These are phyloP conservation scores for Hemicrepidius hirtus DNA, from an alignment of 2,888 invertebrate species.

Conservation along the genomic window DNA sequence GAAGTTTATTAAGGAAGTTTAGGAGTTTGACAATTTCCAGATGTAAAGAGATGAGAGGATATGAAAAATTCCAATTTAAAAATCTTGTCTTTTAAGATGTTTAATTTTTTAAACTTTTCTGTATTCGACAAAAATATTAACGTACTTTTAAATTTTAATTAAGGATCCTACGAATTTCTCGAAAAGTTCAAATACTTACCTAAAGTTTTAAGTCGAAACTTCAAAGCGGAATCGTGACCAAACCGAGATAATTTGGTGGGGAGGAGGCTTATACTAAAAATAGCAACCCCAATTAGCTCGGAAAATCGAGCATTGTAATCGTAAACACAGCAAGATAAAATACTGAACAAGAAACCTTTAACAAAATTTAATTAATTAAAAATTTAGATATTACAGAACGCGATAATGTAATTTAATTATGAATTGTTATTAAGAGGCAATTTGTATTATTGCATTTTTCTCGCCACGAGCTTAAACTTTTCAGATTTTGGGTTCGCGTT, in stretches of 20 bases:
- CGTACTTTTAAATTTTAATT: constrained; percentile 16
- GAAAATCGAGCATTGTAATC: constrained; percentile 6
- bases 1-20: too few relatives aligned
- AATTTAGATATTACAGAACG: too few relatives aligned
- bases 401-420: too few relatives aligned
- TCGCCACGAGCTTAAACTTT: not conserved
- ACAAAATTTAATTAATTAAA: too few relatives aligned
- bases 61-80: too few relatives aligned
- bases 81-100: too few relatives aligned
- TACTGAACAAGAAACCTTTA: not conserved
- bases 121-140: constrained; percentile 2
- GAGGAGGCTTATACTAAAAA: constrained; percentile 6
- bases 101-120: too few relatives aligned
- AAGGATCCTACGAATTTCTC: not conserved
- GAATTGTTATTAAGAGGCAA: too few relatives aligned
- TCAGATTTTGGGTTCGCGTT: constrained; percentile 4
- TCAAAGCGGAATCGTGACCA: constrained; percentile 2
- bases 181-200: constrained; percentile 5
- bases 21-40: too few relatives aligned
- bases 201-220: constrained; percentile 14
- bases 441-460: not conserved
- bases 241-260: constrained; percentile 15
- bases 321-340: constrained; percentile 2
- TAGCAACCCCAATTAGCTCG: constrained; percentile 8
- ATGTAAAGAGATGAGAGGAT: too few relatives aligned